Evolutionary conservation across 2,113 vertebrate species (phyloP).

Genomic region (Bambusicola thoracicus): DNA sequence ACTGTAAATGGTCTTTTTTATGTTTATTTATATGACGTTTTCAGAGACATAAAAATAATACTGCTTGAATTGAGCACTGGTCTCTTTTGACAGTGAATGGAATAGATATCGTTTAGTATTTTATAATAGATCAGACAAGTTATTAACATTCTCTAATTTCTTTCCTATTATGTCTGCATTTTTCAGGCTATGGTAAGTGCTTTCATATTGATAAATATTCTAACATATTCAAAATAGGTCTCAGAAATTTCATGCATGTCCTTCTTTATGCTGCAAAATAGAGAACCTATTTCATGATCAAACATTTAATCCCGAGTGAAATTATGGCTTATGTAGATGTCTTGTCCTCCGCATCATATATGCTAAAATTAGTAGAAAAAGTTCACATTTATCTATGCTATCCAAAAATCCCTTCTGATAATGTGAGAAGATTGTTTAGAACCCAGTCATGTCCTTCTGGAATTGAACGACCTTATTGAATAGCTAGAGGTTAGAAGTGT

Average conservation of each 20-base stretch:
- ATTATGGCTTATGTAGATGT: not conserved
- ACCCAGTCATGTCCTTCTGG: not conserved
- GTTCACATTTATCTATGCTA: not conserved
- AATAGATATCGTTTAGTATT: not conserved
- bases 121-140: not conserved
- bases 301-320: not conserved
- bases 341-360: not conserved
- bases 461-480: not conserved
- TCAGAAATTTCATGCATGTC: not conserved
- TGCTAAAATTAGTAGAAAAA: not conserved
- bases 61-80: not conserved
- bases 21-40: not conserved
- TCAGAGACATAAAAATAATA: not conserved
- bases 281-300: not conserved
- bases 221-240: not conserved
- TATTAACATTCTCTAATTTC: constrained; percentile 60
- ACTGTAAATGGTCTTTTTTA: not conserved
- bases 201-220: constrained; percentile 14
- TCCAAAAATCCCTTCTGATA: not conserved
- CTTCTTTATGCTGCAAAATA: not conserved
- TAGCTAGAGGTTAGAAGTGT: not conserved
- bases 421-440: not conserved
- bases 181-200: constrained; percentile 83
- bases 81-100: not conserved
- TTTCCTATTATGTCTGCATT: constrained; percentile 63